Percentiles rank a stretch among this genome's conserved stretches.
Conservation (phyloP, 2,888 invertebrate genomes). For the Teleogryllus oceanicus region DNA sequence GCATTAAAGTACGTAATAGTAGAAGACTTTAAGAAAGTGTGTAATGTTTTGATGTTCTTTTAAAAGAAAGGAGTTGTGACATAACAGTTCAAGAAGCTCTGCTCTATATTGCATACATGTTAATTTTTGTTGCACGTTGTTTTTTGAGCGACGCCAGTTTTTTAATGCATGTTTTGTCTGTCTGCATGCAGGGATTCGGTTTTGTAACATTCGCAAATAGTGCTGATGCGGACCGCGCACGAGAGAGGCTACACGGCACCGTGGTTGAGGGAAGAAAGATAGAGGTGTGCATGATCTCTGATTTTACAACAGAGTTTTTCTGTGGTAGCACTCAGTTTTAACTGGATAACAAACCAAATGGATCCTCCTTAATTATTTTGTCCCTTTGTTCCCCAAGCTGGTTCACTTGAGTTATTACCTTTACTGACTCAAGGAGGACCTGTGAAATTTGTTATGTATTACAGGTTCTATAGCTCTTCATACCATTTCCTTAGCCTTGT, state of each 20-base stretch:
- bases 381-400: slow-evolving; percentile 1
- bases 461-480: slow-evolving; percentile 18
- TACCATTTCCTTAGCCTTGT: background rate
- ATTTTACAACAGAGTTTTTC: slow-evolving; percentile 41
- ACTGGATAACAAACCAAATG: slow-evolving; percentile 35
- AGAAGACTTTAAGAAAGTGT: too few species aligned
- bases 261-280: slow-evolving; percentile 99
- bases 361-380: slow-evolving; percentile 23
- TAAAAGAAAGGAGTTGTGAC: too few species aligned
- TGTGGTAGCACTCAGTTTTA: slow-evolving; percentile 42
- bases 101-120: slow-evolving; percentile 47
- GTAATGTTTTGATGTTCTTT: too few species aligned
- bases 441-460: background rate
- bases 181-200: slow-evolving; percentile 99
- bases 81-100: slow-evolving; percentile 45
- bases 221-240: slow-evolving; percentile 99
- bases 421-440: slow-evolving; percentile 19
- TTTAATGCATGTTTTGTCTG: slow-evolving; percentile 93
- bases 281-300: slow-evolving; percentile 91
- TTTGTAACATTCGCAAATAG: slow-evolving; percentile 99
- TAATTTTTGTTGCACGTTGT: slow-evolving; percentile 72
- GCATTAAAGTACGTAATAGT: too few species aligned
- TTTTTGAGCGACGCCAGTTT: slow-evolving; percentile 69
- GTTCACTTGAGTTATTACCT: slow-evolving; percentile 3
- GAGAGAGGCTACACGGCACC: slow-evolving; percentile 99